phyloP scores from a whole-genome alignment of 2,888 invertebrate species.

The Lathronympha strigana region DNA sequence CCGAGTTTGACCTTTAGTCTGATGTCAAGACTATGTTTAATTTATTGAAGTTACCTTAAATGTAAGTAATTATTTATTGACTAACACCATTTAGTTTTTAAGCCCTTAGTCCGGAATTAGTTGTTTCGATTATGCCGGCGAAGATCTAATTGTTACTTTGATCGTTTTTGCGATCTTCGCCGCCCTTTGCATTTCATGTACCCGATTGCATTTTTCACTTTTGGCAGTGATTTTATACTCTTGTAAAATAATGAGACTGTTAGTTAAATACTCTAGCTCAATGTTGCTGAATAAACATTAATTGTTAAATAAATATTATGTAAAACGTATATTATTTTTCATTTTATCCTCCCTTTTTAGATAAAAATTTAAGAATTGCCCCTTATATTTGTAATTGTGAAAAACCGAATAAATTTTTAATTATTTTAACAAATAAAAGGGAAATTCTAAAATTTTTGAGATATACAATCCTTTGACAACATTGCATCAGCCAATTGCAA shows the following conservation, averaged over 20 bases:
- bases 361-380: background rate
- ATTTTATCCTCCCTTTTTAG: constrained; percentile 30
- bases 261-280: constrained; percentile 80
- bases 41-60: constrained; percentile 82
- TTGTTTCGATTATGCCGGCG: constrained; percentile 12
- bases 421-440: background rate
- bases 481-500: constrained; percentile 64
- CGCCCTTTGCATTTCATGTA: constrained; percentile 67
- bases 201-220: constrained; percentile 74
- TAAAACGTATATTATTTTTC: constrained; percentile 51
- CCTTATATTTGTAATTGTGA: background rate
- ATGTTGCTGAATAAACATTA: constrained; percentile 69
- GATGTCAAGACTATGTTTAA: constrained; percentile 65
- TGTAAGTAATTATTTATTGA: constrained; percentile 79
- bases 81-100: constrained; percentile 63
- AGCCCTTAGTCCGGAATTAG: constrained; percentile 35
- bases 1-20: constrained; percentile 59
- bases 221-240: constrained; percentile 76
- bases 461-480: constrained; percentile 39
- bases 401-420: background rate
- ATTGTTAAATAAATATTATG: constrained; percentile 70
- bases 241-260: constrained; percentile 82
- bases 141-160: background rate
- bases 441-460: background rate
- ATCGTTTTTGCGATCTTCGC: constrained; percentile 7